Evolutionary conservation across 2,888 invertebrate species (phyloP), one percentile per base, ranked within the genome.

Genomic region (Leptinotarsa peninsularis): DNA sequence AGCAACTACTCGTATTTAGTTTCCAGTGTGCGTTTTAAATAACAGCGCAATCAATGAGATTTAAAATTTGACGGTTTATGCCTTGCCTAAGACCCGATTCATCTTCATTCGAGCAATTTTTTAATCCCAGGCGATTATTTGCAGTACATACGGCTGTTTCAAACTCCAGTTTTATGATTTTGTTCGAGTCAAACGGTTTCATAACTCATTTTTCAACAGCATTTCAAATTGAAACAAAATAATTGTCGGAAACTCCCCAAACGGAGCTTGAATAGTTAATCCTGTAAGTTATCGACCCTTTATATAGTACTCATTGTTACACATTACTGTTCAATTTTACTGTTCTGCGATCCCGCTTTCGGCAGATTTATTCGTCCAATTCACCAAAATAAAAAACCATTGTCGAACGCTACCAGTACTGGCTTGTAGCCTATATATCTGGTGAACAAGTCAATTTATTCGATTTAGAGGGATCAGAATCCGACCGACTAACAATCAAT

Each of bases 401-500:
- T 23, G 58, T 21, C 56, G 21, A 23, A 14, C 27, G 15, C 58
- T 23, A 58, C 13, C 52, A n/a, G 43, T 10, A 43, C 10, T 52
- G 15, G 52, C 13, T 18, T 18, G 10, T 23, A 58, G 21, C 43
- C 43, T 63, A 15, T 43, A 63, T 63, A 43, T 63, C n/a, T 13
- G 7, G 63, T 43, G 43, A 17, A 63, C 63, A 43, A 7, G 43
- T 58, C 43, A 63, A 43, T 63, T 27, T 5, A 43, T 63, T 15
- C 63, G 43, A 63, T 63, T 27, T 63, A 63, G 33, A 15, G 17
- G 33, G 43, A 10, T 63, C 43, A 63, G 43, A 27, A 43, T 63
- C 63, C 58, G 23, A 58, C 58, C 58, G 4, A 14, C 23, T 17
- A 63, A 43, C 43, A 43, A 63, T 43, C n/a, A 63, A 63, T 63